Evolutionary conservation across 2,888 invertebrate species (phyloP).

Genomic region (Parascotia fuliginaria): DNA sequence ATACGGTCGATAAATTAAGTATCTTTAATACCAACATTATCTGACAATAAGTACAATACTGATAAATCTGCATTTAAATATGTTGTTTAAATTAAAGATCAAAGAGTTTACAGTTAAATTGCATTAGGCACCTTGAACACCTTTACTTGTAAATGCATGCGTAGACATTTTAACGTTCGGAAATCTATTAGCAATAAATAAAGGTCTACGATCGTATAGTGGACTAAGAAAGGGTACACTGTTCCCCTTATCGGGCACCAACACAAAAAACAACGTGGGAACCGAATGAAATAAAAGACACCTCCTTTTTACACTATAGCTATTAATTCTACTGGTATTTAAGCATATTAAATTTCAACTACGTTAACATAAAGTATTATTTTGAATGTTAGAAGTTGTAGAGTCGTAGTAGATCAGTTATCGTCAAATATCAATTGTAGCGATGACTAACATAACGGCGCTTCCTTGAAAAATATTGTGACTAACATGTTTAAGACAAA

Average conservation of each 20-base stretch:
- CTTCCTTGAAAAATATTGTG: conserved; percentile 39
- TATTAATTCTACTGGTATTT: conserved; percentile 68
- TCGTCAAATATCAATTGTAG: conserved; percentile 27
- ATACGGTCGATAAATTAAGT: not conserved
- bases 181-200: conserved; percentile 84
- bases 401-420: conserved; percentile 17
- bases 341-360: conserved; percentile 57
- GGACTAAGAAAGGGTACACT: conserved; percentile 80
- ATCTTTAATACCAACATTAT: not conserved
- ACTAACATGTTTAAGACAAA: conserved; percentile 40
- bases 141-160: conserved; percentile 68
- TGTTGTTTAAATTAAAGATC: conserved; percentile 22
- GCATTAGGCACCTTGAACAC: conserved; percentile 55
- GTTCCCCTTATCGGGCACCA: conserved; percentile 80
- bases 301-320: conserved; percentile 69
- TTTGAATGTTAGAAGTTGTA: conserved; percentile 17
- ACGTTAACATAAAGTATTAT: conserved; percentile 39
- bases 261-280: conserved; percentile 84
- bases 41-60: conserved; percentile 10
- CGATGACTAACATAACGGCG: conserved; percentile 39
- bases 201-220: conserved; percentile 75
- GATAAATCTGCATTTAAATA: conserved; percentile 14
- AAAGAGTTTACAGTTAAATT: conserved; percentile 42
- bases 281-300: conserved; percentile 77
- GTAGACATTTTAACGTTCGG: conserved; percentile 69